Conservation (phyloP, 1,140 invertebrate species). For the Drosophila subpulchrella region DNA sequence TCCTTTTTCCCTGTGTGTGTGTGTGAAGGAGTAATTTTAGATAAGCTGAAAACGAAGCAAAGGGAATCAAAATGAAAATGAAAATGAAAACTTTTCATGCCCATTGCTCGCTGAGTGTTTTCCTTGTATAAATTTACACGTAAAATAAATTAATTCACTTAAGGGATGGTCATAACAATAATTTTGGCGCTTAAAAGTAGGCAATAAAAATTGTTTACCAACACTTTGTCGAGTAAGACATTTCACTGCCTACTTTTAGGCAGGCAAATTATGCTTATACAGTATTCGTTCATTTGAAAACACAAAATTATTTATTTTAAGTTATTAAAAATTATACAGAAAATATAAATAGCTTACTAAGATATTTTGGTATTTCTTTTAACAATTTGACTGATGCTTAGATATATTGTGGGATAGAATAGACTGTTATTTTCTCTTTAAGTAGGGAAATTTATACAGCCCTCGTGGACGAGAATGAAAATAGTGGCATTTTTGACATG, state of each 20-base stretch:
- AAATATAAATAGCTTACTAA: too few relatives aligned
- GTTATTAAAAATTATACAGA: background rate
- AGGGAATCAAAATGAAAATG: constrained; percentile 46
- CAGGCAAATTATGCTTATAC: background rate
- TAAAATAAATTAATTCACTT: background rate
- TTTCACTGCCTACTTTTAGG: background rate
- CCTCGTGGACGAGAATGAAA: too few relatives aligned
- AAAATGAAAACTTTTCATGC: constrained; percentile 52
- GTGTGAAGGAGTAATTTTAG: constrained; percentile 72
- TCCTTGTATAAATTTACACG: background rate
- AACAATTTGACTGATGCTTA: too few relatives aligned
- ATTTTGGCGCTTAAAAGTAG: background rate
- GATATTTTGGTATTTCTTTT: too few relatives aligned
- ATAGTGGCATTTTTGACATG: too few relatives aligned
- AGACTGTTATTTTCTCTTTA: too few relatives aligned
- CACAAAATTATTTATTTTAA: too few relatives aligned
- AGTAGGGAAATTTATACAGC: too few relatives aligned
- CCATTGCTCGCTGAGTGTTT: constrained; percentile 18
- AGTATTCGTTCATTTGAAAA: too few relatives aligned
- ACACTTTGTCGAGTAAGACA: background rate
- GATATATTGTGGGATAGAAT: too few relatives aligned
- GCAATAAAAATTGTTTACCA: background rate
- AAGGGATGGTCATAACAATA: background rate
- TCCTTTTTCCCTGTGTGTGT: constrained; percentile 16
- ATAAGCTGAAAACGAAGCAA: constrained; percentile 72